Conservation (phyloP, 2,113 vertebrate species). For the Oncorhynchus clarkii region DNA sequence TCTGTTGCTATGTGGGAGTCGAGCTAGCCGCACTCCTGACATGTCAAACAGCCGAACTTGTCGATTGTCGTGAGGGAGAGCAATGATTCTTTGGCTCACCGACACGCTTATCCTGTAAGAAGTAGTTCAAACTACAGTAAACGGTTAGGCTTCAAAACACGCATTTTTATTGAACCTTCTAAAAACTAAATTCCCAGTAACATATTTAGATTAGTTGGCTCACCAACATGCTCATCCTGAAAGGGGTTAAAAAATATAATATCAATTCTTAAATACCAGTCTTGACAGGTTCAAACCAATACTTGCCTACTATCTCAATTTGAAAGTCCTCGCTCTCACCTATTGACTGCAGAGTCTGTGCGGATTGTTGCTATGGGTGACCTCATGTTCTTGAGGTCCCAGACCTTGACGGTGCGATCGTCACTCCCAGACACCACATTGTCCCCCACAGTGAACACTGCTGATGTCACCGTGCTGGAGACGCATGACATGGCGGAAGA, state of each 20-base stretch:
- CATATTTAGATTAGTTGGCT: too few species aligned
- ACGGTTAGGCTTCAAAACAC: too few species aligned
- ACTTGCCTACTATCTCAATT: too few species aligned
- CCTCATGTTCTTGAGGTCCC: constrained; percentile 99
- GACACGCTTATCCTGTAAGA: constrained; percentile 82
- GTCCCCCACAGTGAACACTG: constrained; percentile 96
- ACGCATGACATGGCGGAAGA: background rate
- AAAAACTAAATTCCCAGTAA: too few species aligned
- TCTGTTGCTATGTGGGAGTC: constrained; percentile 94
- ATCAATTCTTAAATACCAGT: background rate
- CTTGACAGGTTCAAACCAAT: too few species aligned
- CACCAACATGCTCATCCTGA: too few species aligned
- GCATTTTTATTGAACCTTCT: too few species aligned
- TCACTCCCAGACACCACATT: constrained; percentile 98
- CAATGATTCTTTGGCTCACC: constrained; percentile 93
- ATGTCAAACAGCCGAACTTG: constrained; percentile 96
- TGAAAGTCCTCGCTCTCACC: constrained; percentile 52
- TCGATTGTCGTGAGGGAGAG: constrained; percentile 97
- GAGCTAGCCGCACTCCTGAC: constrained; percentile 89
- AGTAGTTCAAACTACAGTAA: too few species aligned
- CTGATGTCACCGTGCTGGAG: constrained; percentile 94
- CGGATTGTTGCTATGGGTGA: constrained; percentile 98
- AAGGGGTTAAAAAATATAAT: background rate
- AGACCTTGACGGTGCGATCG: constrained; percentile 97
- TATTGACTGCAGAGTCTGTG: constrained; percentile 97